Percentiles rank a stretch among this genome's conserved stretches.
Evolutionary conservation across 2,797 vertebrate species (phyloP).

Genomic region (Spinus olivaceus): DNA sequence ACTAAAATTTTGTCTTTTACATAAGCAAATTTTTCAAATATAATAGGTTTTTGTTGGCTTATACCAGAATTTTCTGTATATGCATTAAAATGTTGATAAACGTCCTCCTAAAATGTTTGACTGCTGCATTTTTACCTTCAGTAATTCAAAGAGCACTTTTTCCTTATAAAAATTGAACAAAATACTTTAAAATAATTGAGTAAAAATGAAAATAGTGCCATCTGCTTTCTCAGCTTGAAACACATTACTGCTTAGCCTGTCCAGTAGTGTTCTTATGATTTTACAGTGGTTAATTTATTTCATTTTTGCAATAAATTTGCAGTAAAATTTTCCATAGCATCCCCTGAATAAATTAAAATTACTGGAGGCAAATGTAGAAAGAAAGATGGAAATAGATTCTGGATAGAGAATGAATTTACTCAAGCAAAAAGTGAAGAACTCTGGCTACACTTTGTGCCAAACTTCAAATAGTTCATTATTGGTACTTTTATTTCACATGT

Average conservation of each 20-base stretch:
- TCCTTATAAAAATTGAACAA: background rate
- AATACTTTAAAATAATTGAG: background rate
- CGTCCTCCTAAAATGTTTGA: background rate
- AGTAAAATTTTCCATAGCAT: background rate
- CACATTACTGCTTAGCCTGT: background rate
- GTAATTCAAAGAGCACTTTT: background rate
- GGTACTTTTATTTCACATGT: background rate
- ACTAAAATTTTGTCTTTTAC: background rate
- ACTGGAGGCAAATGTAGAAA: background rate
- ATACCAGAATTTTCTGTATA: background rate
- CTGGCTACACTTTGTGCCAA: background rate
- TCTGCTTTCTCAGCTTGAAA: slow-evolving; percentile 28
- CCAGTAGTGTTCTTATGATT: background rate
- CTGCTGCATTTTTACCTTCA: background rate
- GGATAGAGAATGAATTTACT: background rate
- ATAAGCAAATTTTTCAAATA: background rate
- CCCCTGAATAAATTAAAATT: background rate
- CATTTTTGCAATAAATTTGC: background rate
- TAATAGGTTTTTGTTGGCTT: background rate
- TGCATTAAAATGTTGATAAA: background rate
- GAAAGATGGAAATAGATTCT: background rate
- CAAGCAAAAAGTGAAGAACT: background rate
- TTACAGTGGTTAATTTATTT: background rate
- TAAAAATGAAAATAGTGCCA: slow-evolving; percentile 13
- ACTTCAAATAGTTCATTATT: background rate